phyloP scores from a whole-genome alignment of 1,140 invertebrate species.

The Psilanteris sp. region DNA sequence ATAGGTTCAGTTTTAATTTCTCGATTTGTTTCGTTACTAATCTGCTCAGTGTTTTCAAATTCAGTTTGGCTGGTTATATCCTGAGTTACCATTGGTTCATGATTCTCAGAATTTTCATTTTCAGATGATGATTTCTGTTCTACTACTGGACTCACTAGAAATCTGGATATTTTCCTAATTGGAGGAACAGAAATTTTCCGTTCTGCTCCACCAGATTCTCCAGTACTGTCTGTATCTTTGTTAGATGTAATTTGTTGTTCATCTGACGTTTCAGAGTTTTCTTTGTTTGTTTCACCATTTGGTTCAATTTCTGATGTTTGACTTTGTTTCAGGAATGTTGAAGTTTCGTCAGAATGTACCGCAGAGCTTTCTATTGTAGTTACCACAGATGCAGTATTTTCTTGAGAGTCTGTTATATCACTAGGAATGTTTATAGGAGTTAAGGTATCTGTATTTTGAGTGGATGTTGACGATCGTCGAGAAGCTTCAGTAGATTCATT shows the following conservation, averaged over 20 bases:
- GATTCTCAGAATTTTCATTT: constrained; percentile 24
- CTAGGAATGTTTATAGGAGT: constrained; percentile 74
- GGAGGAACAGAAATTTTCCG: constrained; percentile 71
- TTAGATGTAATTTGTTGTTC: background rate
- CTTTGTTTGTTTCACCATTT: constrained; percentile 3
- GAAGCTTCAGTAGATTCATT: constrained; percentile 73
- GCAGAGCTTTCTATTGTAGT: constrained; percentile 38
- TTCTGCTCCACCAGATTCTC: constrained; percentile 18
- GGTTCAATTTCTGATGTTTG: constrained; percentile 5
- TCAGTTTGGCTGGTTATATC: background rate
- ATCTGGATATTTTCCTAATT: constrained; percentile 87
- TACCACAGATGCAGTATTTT: constrained; percentile 55
- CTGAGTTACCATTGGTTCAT: background rate
- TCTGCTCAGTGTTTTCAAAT: constrained; percentile 16
- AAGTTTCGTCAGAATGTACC: constrained; percentile 5
- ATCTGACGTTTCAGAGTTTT: background rate
- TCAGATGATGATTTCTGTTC: constrained; percentile 71
- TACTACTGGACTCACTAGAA: constrained; percentile 88
- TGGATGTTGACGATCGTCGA: constrained; percentile 76
- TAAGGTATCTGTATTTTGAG: constrained; percentile 76
- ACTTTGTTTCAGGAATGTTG: constrained; percentile 30
- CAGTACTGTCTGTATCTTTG: constrained; percentile 17
- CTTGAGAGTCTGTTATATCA: constrained; percentile 70
- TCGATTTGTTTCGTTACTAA: constrained; percentile 3
- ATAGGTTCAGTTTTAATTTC: background rate